Evolutionary conservation across 92 coral and sea anemone genomes (phyloP).

Genomic region (Phenganax subtilis): DNA sequence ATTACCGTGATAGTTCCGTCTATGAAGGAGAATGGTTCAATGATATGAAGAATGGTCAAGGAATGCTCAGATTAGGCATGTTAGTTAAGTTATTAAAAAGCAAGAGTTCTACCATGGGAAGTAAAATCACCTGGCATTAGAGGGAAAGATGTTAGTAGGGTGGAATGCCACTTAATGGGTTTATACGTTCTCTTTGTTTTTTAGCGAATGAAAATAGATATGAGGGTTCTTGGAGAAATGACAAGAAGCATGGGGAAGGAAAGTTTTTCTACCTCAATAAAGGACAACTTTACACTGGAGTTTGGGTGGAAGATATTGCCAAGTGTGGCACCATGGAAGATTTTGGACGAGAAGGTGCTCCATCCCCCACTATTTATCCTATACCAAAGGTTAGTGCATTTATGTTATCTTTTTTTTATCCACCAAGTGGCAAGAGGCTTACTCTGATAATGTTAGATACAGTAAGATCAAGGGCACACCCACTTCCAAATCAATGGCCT

Average conservation of each 20-base stretch:
- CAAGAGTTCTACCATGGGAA: not conserved
- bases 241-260: conserved; percentile 89
- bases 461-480: too few relatives aligned
- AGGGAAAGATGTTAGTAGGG: not conserved
- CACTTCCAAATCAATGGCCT: too few relatives aligned
- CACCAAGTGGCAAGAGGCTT: too few relatives aligned
- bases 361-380: conserved; percentile 84
- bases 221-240: conserved; percentile 95
- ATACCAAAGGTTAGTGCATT: conserved; percentile 66
- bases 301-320: conserved; percentile 89
- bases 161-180: not conserved
- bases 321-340: conserved; percentile 99
- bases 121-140: not conserved
- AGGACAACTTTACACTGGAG: conserved; percentile 92
- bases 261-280: conserved; percentile 82
- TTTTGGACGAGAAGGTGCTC: conserved; percentile 93
- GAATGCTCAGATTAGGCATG: conserved; percentile 92
- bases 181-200: conserved; percentile 1
- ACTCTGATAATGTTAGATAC: too few relatives aligned
- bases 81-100: not conserved
- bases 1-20: conserved; percentile 84
- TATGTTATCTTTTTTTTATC: not conserved
- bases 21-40: conserved; percentile 99
- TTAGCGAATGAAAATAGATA: conserved; percentile 95
- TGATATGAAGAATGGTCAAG: conserved; percentile 89